Conservation (phyloP, 1,140 invertebrate genomes). For the Drosophila sturtevanti region DNA sequence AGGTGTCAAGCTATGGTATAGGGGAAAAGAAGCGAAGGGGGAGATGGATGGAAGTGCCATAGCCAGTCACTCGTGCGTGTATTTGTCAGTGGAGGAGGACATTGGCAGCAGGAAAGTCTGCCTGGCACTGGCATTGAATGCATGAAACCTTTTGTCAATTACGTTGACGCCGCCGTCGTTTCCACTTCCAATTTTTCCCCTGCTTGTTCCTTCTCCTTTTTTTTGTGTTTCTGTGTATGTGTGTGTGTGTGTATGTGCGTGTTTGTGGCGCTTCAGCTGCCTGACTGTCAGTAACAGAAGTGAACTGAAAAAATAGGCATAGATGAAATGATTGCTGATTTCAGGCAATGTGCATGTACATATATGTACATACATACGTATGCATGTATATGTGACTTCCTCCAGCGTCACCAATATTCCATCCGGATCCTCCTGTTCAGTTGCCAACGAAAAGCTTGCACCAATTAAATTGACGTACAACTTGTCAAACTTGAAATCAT, state of each 20-base stretch:
- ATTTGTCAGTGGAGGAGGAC: constrained; percentile 58
- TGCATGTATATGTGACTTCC: constrained; percentile 21
- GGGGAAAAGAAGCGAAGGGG: neutral
- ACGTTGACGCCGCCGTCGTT: constrained; percentile 34
- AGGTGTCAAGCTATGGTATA: constrained; percentile 6
- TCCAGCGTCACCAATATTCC: neutral
- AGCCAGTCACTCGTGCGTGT: constrained; percentile 59
- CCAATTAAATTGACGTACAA: constrained; percentile 79
- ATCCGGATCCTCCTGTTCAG: constrained; percentile 10
- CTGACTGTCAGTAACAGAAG: constrained; percentile 42
- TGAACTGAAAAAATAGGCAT: constrained; percentile 58
- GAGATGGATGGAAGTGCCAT: constrained; percentile 17
- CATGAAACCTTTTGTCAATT: constrained; percentile 80
- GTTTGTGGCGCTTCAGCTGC: constrained; percentile 13
- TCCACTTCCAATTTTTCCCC: constrained; percentile 9
- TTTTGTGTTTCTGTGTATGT: constrained; percentile 1
- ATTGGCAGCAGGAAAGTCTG: constrained; percentile 11
- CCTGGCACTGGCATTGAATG: constrained; percentile 65
- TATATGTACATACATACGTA: constrained; percentile 10
- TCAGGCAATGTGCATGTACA: constrained; percentile 45
- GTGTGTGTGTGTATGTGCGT: too few relatives aligned
- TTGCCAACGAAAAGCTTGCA: constrained; percentile 48
- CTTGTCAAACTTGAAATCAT: constrained; percentile 72
- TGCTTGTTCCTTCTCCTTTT: constrained; percentile 17
- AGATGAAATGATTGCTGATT: constrained; percentile 77